Conservation (phyloP, 2,888 invertebrate species). For the Parascotia fuliginaria region DNA sequence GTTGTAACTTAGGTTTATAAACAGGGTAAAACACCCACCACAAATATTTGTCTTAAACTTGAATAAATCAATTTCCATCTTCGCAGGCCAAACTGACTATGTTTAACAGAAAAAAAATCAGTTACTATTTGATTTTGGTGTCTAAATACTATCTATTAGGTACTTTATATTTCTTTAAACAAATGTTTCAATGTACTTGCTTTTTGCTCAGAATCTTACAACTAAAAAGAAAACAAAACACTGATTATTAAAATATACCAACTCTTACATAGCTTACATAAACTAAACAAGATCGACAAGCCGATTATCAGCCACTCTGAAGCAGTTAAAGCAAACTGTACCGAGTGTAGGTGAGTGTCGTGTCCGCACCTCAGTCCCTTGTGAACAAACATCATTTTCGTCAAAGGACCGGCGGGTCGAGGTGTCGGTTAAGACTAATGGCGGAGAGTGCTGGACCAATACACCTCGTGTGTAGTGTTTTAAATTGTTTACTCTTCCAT, state of each 20-base stretch:
- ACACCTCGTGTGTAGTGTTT: slow-evolving; percentile 81
- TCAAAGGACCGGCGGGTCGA: slow-evolving; percentile 70
- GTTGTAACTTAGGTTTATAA: no score
- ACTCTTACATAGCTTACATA: slow-evolving; percentile 26
- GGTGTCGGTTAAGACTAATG: slow-evolving; percentile 82
- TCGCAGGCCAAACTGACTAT: no score
- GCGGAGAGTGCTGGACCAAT: slow-evolving; percentile 83
- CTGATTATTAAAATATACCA: not conserved
- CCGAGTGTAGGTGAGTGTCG: slow-evolving; percentile 70
- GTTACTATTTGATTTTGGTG: no score
- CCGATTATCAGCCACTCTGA: slow-evolving; percentile 57
- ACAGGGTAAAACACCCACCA: no score
- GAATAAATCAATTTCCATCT: no score
- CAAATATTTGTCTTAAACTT: no score
- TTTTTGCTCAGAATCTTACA: not conserved
- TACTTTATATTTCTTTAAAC: no score
- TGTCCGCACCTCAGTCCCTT: slow-evolving; percentile 66
- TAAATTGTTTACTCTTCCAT: slow-evolving; percentile 85
- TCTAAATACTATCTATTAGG: no score
- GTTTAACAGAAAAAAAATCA: no score
- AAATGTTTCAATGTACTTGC: no score
- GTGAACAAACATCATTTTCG: slow-evolving; percentile 77
- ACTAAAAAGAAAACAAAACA: not conserved
- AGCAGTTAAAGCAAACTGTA: slow-evolving; percentile 69
- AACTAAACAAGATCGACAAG: slow-evolving; percentile 55